These are phyloP conservation scores for Perca fluviatilis DNA, from an alignment of 2,113 vertebrate species.

Conservation along the genomic window DNA sequence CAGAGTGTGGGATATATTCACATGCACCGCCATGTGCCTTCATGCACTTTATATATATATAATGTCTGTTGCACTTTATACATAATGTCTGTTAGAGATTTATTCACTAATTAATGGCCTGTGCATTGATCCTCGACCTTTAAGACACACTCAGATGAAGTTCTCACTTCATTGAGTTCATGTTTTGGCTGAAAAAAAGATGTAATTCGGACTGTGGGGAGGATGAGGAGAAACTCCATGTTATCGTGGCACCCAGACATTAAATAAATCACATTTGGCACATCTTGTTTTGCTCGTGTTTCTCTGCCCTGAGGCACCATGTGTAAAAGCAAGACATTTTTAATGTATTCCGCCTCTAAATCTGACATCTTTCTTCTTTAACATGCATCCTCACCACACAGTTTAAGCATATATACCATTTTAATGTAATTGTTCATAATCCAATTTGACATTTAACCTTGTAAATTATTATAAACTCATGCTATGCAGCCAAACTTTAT, in stretches of 20 bases:
- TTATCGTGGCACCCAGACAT: neutral
- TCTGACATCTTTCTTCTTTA: neutral
- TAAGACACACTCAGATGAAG: neutral
- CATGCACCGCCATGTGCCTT: constrained; percentile 14
- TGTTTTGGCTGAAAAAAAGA: neutral
- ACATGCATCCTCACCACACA: neutral
- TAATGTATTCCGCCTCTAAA: neutral
- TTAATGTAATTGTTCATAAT: neutral
- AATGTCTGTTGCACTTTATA: neutral
- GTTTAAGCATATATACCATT: neutral
- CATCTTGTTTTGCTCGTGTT: neutral
- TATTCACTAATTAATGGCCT: constrained; percentile 1
- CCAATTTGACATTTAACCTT: neutral
- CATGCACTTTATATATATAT: neutral
- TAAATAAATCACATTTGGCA: neutral
- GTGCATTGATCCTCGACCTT: neutral
- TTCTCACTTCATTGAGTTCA: neutral
- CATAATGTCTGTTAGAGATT: neutral
- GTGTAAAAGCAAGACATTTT: neutral
- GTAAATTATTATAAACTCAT: neutral
- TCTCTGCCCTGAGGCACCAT: neutral
- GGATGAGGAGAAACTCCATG: neutral
- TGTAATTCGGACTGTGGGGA: neutral
- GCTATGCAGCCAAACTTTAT: neutral
- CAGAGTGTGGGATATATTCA: neutral